phyloP scores from a whole-genome alignment of 2,797 vertebrate genomes.

The Anabacerthia variegaticeps region DNA sequence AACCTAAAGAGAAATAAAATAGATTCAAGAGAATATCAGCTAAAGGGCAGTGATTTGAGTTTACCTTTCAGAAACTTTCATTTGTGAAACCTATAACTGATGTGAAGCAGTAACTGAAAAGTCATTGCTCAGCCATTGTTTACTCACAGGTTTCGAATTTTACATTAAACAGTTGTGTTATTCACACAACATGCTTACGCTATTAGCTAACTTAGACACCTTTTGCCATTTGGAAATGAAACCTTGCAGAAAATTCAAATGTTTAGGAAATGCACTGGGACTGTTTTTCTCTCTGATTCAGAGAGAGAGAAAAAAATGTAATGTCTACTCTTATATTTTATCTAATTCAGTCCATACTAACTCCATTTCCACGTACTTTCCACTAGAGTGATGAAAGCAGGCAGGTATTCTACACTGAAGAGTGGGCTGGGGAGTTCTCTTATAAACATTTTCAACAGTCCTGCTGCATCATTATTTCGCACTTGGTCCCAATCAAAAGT shows the following conservation, averaged over 20 bases:
- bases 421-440: constrained; percentile 91
- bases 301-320: not conserved
- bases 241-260: not conserved
- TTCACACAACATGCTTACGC: not conserved
- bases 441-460: constrained; percentile 94
- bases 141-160: not conserved
- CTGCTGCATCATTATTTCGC: constrained; percentile 89
- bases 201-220: not conserved
- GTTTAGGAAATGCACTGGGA: not conserved
- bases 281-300: not conserved
- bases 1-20: not conserved
- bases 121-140: not conserved
- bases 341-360: not conserved
- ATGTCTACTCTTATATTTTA: not conserved
- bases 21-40: not conserved
- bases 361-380: constrained; percentile 82
- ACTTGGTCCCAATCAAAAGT: constrained; percentile 93
- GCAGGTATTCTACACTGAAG: constrained; percentile 89
- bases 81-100: not conserved
- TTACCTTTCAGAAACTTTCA: not conserved
- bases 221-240: not conserved
- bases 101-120: not conserved
- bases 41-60: not conserved
- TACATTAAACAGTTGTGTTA: not conserved
- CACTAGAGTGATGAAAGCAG: constrained; percentile 86